Evolutionary conservation across 2,888 invertebrate genomes (phyloP), one percentile per base, ranked within the genome.

Genomic region (Cecidostiba fungosa): DNA sequence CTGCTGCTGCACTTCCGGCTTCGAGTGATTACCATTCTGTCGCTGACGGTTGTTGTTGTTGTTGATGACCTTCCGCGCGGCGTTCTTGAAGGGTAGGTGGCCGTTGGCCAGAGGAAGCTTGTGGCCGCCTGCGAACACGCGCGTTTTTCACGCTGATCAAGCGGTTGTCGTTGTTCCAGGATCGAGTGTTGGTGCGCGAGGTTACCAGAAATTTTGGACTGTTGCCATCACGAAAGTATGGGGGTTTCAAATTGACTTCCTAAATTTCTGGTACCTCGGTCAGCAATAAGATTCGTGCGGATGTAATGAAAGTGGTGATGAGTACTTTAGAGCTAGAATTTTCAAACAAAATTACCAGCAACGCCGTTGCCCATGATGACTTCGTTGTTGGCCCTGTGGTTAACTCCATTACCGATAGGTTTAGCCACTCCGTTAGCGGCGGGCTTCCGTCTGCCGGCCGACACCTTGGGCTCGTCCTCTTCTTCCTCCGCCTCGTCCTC

Each of bases 401-500:
- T 47, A 10, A 93, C 85, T 0, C 91, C 93, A 29, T 94, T 94
- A 36, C 93, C 94, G 92, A 94, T 93, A 19, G 94, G 94, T 87
- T 95, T 94, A 3, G 94, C 93, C 80, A 95, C 92, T 1, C 93
- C 92, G 62, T 93, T 93, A 0, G 91, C 86, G 66, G 90, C 59
- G 23, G 77, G 80, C 47, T 76, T 91, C 93, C 86, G 91, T 90
- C 92, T 92, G 89, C 91, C 6, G 59, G 66, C n/a, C 66, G 62
- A 14, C 26, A n/a, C 3, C 16, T 66, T 66, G n/a, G 39, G 12
- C 36, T 91, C 82, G 90, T 90, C 90, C 92, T 90, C 88, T 87
- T 90, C 86, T 79, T 86, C 83, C 50, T 83, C 72, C n/a, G 19
- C 4, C 39, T 72, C 77, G 62, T 19, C 83, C 32, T 72, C 59